Evolutionary conservation across 2,888 invertebrate species (phyloP), one percentile per base, ranked within the genome.

Genomic region (Hydrotaea diabolus): DNA sequence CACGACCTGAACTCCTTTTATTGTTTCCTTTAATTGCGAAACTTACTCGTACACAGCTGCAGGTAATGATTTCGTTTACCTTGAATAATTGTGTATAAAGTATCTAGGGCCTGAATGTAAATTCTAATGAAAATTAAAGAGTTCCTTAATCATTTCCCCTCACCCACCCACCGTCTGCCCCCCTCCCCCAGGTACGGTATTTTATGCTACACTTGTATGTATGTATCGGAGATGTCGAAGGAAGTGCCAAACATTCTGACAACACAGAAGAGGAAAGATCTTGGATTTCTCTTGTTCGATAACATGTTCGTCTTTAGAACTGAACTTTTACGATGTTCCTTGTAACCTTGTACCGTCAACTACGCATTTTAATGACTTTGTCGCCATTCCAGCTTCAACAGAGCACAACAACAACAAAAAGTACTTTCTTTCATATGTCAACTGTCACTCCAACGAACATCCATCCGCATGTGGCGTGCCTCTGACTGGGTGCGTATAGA

Each of bases 21-120:
- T n/a, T 15, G 36, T 36, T n/a, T 62, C 62, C 62, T 62, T 62
- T 62, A 62, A 62, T 62, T 62, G 62, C 62, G 31, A n/a, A 62
- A 62, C 36, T 62, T 62, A 62, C 17, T n/a, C 17, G 19, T 36
- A n/a, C 31, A 62, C 62, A 62, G 31, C 23, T 62, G 62, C n/a
- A n/a, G 31, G 31, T 31, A 62, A 62, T 62, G 26, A 31, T 26
- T 62, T n/a, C n/a, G 62, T 62, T 62, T 31, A 62, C 62, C 62
- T 62, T 62, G 62, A 62, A 62, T 31, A 31, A n/a, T 31, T 59
- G 23, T 26, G 59, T 26, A n/a, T n/a, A n/a, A n/a, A n/a, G 59
- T 59, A 59, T 15, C 15, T 59, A 23, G 13, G 26, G 15, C 59
- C 59, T 26, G 26, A 26, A 23, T 26, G 13, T 59, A 26, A 59